Evolutionary conservation across 2,113 vertebrate species (phyloP), one percentile per base, ranked within the genome.

Genomic region (Abramis brama): DNA sequence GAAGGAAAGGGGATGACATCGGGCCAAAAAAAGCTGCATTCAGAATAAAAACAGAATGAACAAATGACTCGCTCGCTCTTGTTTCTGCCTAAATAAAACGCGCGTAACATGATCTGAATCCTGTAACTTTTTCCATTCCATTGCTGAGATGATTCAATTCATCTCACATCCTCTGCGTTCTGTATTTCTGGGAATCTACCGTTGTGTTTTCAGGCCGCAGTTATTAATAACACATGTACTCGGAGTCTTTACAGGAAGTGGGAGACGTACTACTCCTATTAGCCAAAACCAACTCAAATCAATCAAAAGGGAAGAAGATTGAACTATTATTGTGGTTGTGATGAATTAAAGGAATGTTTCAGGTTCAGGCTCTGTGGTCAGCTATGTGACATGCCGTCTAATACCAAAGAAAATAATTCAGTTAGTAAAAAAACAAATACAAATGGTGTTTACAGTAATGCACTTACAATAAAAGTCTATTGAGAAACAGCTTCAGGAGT

Each of bases 1-100:
- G 94, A 95, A 94, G 93, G 92, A 93, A 92, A 91, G 94, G 95
- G 95, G 95, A 95, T 96, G 95, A 92, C 91, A 88, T 84, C 59
- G 89, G 90, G 95, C 94, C 89, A 93, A 92, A 93, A 93, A 89
- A 27, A 75, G 43, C 71, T 47, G 43, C 71, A 75, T 75, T 75
- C 90, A 93, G 92, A 84, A 89, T 94, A 95, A 94, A 94, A 93
- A 94, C 88, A 90, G n/a, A 79, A 50, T 7, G 23, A 55, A 86
- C 33, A 86, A 55, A 45, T 10, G 66, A 77, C 52, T 88, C 76
- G 21, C 45, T 77, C 10, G 45, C 83, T 79, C 11, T 60, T 17
- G 68, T 23, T 71, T 71, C 68, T 71, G 68, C n/a, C 15, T 64
- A 9, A 79, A 79, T 59, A 79, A 80, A 43, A 80, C 15, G 27